Evolutionary conservation across 2,888 invertebrate genomes (phyloP), one percentile per base, ranked within the genome.

Genomic region (Anthrax anthrax): DNA sequence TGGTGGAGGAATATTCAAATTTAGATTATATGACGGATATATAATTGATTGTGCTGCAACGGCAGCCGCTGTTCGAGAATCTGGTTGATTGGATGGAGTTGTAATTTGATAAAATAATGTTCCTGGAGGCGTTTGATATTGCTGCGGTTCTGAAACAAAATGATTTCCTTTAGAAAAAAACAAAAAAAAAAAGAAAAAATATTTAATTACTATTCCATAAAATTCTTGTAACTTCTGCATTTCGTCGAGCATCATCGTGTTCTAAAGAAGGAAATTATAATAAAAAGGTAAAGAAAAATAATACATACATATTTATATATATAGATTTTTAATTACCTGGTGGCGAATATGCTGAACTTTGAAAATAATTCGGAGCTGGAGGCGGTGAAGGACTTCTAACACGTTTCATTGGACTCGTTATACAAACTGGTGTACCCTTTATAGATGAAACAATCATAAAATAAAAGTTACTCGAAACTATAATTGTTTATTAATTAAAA

Each of bases 191-290:
- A 44, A 13, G 14, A 13, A 12, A 13, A 10, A 14, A n/a, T 18
- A 23, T 17, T 29, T 47, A 77, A 82, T 83, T 75, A 84, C 86
- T 85, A 73, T 85, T 85, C 85, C 86, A 86, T 56, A 86, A 77
- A 61, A 86, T 84, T 63, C 85, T 82, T 60, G 85, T 77, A 74
- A 82, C 80, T 66, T 83, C 84, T 63, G 81, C 79, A 63, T 81
- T 79, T 73, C 84, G 80, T 62, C 84, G 78, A 63, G 80, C 79
- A 69, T 86, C 86, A 67, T 86, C 85, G 65, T 80, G 76, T 68
- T 81, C 81, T 82, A 56, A 48, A 61, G n/a, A n/a, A 61, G 58
- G 53, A 47, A 52, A 54, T 57, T 58, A 60, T 56, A n/a, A n/a
- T n/a, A 52, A 55, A 57, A 55, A 54, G 57, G 74, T 57, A 8